These are phyloP conservation scores for Microcebus lehilahytsara DNA, from an alignment of 2,113 vertebrate genomes.

Conservation along the genomic window DNA sequence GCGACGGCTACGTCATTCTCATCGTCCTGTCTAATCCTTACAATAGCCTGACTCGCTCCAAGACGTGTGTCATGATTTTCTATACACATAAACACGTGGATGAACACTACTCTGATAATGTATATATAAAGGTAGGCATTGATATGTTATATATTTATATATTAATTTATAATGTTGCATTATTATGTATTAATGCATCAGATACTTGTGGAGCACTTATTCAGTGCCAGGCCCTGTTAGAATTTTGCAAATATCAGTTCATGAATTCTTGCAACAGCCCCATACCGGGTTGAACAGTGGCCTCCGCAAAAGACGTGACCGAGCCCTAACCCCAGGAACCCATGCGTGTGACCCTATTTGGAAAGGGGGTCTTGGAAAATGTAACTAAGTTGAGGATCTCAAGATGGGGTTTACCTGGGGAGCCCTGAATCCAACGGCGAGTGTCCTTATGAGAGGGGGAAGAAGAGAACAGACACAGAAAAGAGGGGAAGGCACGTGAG, in stretches of 20 bases:
- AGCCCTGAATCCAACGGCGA: background rate
- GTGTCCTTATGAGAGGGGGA: background rate
- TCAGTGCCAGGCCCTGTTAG: background rate
- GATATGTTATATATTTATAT: background rate
- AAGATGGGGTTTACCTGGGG: background rate
- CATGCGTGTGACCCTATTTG: background rate
- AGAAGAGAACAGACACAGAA: background rate
- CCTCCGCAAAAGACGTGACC: background rate
- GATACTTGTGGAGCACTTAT: background rate
- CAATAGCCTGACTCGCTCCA: background rate
- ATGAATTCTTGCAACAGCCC: background rate
- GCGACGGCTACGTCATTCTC: background rate
- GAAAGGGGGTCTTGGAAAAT: background rate
- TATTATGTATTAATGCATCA: no score
- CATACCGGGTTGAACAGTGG: fast-evolving
- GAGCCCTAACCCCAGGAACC: fast-evolving
- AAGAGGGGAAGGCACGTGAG: no score
- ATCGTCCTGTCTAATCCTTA: background rate
- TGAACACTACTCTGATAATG: background rate
- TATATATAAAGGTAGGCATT: background rate
- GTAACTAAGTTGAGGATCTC: background rate
- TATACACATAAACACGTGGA: background rate
- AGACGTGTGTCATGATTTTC: background rate
- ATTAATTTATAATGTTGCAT: background rate
- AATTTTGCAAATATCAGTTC: background rate